Conservation (phyloP, 2,797 vertebrate species). For the Crenuchus spilurus region DNA sequence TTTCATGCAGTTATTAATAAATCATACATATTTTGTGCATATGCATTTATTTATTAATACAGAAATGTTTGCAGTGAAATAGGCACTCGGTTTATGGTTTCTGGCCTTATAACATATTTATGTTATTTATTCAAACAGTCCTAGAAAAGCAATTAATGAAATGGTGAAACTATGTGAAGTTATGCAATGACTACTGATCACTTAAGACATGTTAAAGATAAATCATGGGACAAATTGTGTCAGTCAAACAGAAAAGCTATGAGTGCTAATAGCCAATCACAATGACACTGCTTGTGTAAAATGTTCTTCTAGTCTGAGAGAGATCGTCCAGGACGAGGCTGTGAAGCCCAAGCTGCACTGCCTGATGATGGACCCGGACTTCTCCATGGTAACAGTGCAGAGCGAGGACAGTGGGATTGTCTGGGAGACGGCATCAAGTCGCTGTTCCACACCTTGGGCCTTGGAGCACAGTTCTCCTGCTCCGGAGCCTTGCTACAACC, state of each 20-base stretch:
- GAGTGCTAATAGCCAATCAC: not conserved
- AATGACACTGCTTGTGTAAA: too few species aligned
- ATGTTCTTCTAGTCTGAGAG: conserved; percentile 82
- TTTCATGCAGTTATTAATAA: too few species aligned
- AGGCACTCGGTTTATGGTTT: too few species aligned
- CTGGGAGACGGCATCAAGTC: conserved; percentile 88
- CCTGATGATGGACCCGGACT: conserved; percentile 89
- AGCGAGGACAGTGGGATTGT: conserved; percentile 91
- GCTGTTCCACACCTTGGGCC: conserved; percentile 85
- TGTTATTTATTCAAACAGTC: too few species aligned
- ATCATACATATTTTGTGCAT: too few species aligned
- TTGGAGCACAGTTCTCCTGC: conserved; percentile 79
- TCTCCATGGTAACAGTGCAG: conserved; percentile 93
- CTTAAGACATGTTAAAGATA: not conserved
- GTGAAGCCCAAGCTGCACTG: conserved; percentile 88
- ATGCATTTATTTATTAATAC: too few species aligned
- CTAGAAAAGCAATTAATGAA: too few species aligned
- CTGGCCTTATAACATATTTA: too few species aligned
- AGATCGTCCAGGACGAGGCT: conserved; percentile 80
- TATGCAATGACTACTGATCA: too few species aligned
- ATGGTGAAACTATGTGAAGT: too few species aligned
- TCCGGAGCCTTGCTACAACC: conserved; percentile 68
- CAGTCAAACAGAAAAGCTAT: not conserved
- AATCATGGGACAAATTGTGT: not conserved
- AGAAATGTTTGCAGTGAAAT: too few species aligned